Base-by-base conservation (phyloP, 2,797 vertebrate species). In the Lepus townsendii region DNA sequence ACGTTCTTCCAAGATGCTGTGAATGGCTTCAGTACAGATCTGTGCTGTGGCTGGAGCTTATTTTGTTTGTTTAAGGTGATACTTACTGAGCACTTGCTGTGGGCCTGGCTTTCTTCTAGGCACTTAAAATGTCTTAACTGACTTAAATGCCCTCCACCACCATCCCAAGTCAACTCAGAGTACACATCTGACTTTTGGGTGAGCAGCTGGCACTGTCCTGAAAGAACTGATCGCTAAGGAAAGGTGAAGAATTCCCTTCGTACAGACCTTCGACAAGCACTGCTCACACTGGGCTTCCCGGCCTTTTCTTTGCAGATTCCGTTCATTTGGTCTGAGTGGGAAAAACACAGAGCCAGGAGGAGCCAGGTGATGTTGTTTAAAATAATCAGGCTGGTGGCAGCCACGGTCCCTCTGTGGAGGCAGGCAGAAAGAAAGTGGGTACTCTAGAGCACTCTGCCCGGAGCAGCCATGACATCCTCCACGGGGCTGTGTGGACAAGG, bases 321-420 rank as follows among this genome's bases (percentile, higher is more conserved):
- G 32, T 72, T 96, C 90, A 85, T 83, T 76, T 79, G 83, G 88
- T 73, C 20, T 72, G 22, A 87, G 69, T 19, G 24, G 42, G 62
- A 73, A 84, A 91, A 75, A 73, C 30, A 11, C 19, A 75, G 12
- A 79, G 27, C 60, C 69, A 38, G 73, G 77, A 88, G 26, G 82
- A 88, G 20, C 52, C 79, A 71, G 38, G 38, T 77, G 54, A 54
- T 26, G 30, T 3, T 78, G 66, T 20, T 92, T 76, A 68, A 88
- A 95, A 75, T 57, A 93, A 57, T 62, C 35, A 42, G 76, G 68
- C 69, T 35, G 2, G 0, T 22, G 17, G 22, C 32, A n/a, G 60
- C 80, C 66, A 4, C 9, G 7, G 80, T 83, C 75, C 92, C 71
- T 83, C 84, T 62, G 5, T 13, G 82, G 42, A 90, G 68, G 72